These are phyloP conservation scores for Reinhardtius hippoglossoides DNA, from an alignment of 2,113 vertebrate genomes.

Conservation along the genomic window DNA sequence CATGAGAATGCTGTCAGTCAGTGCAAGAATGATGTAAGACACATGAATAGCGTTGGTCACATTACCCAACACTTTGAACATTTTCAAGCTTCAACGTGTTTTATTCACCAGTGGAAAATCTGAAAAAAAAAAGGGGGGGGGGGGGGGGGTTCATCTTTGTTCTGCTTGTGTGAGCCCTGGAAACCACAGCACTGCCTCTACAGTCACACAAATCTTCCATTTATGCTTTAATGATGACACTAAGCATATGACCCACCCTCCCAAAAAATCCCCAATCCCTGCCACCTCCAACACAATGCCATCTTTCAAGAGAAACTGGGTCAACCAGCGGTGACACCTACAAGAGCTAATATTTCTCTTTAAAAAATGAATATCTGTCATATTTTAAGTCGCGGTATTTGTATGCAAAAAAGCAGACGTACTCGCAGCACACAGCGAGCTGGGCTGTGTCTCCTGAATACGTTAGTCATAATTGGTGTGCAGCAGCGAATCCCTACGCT, in stretches of 20 bases:
- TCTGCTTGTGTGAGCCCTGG: neutral
- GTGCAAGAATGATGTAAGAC: conserved; percentile 36
- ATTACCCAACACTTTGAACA: conserved; percentile 3
- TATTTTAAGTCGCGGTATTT: conserved; percentile 23
- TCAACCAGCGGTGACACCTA: conserved; percentile 58
- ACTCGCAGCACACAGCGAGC: neutral
- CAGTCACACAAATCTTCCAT: conserved; percentile 21
- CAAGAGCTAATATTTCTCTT: conserved; percentile 49
- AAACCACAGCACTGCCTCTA: neutral
- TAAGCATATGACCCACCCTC: conserved; percentile 14
- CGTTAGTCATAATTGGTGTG: conserved; percentile 63
- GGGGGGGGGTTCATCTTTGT: conserved; percentile 16
- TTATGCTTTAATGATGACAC: conserved; percentile 44
- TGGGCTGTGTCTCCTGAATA: conserved; percentile 32
- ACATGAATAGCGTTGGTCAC: neutral
- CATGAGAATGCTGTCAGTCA: conserved; percentile 33
- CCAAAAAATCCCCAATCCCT: neutral
- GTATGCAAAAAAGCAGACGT: conserved; percentile 18
- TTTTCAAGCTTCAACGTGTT: conserved; percentile 14
- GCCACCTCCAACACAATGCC: conserved; percentile 47
- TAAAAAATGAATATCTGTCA: conserved; percentile 27
- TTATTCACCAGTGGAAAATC: conserved; percentile 19
- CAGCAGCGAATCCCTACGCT: conserved; percentile 54
- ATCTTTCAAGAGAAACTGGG: conserved; percentile 63
- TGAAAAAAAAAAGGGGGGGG: neutral